These are phyloP conservation scores for Drosophila biarmipes DNA, from an alignment of 1,140 invertebrate species.

Conservation along the genomic window DNA sequence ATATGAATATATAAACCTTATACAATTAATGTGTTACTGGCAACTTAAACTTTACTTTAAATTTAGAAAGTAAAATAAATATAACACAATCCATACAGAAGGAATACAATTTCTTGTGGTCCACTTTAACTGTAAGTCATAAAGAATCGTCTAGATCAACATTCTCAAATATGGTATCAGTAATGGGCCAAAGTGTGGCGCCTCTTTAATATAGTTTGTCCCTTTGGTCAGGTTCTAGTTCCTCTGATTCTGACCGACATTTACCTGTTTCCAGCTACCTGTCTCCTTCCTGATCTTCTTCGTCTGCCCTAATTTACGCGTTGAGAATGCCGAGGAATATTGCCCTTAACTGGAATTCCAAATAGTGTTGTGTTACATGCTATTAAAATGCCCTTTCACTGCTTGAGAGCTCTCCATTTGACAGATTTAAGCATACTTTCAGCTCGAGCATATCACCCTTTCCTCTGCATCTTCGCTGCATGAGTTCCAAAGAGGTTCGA, in stretches of 20 bases:
- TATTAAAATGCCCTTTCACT: slow-evolving; percentile 45
- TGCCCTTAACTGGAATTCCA: slow-evolving; percentile 61
- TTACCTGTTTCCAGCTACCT: slow-evolving; percentile 50
- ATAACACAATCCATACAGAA: not conserved
- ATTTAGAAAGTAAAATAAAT: not conserved
- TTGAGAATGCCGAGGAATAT: not conserved
- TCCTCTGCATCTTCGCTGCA: slow-evolving; percentile 9
- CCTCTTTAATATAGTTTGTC: slow-evolving; percentile 49
- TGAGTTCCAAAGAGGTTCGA: slow-evolving; percentile 13
- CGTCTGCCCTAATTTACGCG: slow-evolving; percentile 56
- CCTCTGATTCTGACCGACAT: slow-evolving; percentile 22
- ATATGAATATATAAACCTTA: no score
- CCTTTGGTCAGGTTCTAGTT: not conserved
- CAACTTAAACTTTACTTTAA: no score
- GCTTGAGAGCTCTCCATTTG: slow-evolving; percentile 57
- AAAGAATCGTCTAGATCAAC: not conserved
- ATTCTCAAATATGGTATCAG: slow-evolving; percentile 35
- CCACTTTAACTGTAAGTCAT: not conserved
- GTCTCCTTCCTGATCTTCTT: slow-evolving; percentile 14
- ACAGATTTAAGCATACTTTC: slow-evolving; percentile 74
- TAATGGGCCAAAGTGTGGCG: slow-evolving; percentile 41
- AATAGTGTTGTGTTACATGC: slow-evolving; percentile 66
- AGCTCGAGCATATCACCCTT: slow-evolving; percentile 25
- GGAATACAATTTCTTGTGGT: not conserved
- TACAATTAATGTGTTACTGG: no score